These are phyloP conservation scores for Caracal caracal DNA, from an alignment of 2,113 vertebrate genomes.

Conservation along the genomic window DNA sequence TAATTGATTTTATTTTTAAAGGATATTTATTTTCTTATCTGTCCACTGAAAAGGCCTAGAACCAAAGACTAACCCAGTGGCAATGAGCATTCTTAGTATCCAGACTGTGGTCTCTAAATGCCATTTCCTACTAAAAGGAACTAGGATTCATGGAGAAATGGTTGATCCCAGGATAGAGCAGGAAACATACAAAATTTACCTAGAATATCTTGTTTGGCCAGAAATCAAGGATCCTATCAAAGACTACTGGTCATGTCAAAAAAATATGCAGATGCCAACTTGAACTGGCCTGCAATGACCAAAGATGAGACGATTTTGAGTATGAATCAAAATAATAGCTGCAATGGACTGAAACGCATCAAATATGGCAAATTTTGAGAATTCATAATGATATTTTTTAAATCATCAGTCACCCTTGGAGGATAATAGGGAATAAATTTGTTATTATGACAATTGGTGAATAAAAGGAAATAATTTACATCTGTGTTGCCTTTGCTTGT, in stretches of 20 bases:
- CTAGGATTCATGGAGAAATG: not conserved
- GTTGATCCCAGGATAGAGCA: not conserved
- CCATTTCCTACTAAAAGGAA: constrained; percentile 7
- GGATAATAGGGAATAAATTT: not conserved
- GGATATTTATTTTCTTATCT: not conserved
- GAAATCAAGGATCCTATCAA: constrained; percentile 32
- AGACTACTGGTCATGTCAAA: not conserved
- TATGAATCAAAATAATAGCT: not conserved
- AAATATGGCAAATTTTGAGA: not conserved
- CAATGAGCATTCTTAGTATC: not conserved
- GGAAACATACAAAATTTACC: not conserved
- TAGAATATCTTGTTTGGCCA: not conserved
- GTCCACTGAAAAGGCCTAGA: constrained; percentile 17
- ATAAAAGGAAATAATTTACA: not conserved
- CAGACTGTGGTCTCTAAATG: not conserved
- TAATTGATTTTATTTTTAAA: not conserved
- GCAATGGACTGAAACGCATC: not conserved
- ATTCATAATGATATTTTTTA: not conserved
- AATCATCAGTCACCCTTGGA: not conserved
- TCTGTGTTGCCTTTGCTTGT: not conserved
- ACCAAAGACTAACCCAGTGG: not conserved
- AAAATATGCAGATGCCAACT: not conserved
- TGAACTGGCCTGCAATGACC: not conserved
- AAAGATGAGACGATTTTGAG: not conserved
- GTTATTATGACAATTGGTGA: not conserved